These are phyloP conservation scores for Romanomermis culicivorax DNA, from an alignment of 2,888 invertebrate species.

Conservation along the genomic window DNA sequence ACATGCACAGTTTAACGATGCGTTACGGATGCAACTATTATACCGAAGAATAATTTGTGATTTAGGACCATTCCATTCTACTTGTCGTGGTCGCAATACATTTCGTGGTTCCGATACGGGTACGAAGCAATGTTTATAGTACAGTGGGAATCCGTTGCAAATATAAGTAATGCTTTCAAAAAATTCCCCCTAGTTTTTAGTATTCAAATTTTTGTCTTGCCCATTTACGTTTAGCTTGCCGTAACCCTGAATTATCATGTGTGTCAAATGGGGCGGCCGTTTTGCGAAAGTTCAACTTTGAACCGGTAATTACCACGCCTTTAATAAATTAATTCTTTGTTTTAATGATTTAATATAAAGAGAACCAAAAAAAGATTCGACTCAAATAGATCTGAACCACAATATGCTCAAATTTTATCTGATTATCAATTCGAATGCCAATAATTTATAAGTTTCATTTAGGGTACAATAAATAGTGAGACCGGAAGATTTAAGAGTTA, in stretches of 20 bases:
- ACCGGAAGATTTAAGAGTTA: too few species aligned
- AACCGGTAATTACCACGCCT: constrained; percentile 6
- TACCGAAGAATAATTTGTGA: too few species aligned
- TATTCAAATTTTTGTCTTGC: not conserved
- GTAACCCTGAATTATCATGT: constrained; percentile 10
- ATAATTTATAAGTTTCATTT: too few species aligned
- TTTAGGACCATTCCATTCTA: constrained; percentile 20
- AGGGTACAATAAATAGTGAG: too few species aligned
- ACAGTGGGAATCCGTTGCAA: constrained; percentile 17
- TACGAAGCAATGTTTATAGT: constrained; percentile 20
- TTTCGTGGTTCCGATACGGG: constrained; percentile 21
- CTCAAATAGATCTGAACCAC: too few species aligned
- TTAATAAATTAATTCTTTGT: constrained; percentile 5
- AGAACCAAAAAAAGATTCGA: too few species aligned
- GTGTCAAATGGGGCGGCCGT: constrained; percentile 16
- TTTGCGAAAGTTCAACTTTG: constrained; percentile 18
- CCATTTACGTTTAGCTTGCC: constrained; percentile 13
- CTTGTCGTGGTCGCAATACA: constrained; percentile 22
- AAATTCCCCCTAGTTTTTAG: not conserved
- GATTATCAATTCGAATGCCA: too few species aligned
- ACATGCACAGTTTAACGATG: too few species aligned
- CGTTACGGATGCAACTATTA: too few species aligned
- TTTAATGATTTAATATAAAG: too few species aligned
- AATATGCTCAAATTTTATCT: too few species aligned
- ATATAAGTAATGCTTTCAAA: constrained; percentile 13